Evolutionary conservation across 2,888 invertebrate genomes (phyloP), one percentile per base, ranked within the genome.

Genomic region (Synergus laeviventris): DNA sequence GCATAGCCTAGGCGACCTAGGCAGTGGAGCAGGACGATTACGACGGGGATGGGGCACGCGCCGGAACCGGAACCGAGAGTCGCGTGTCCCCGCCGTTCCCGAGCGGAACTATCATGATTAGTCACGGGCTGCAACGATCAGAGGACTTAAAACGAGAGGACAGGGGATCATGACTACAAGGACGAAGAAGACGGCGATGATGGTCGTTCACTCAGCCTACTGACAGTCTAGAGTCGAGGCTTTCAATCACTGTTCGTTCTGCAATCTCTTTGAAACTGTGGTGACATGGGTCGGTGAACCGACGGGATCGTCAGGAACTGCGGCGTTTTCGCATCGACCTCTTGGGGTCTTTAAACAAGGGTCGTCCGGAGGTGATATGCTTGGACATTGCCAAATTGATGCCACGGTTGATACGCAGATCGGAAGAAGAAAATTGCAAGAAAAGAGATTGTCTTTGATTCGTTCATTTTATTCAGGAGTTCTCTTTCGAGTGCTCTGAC

Each of bases 51-150:
- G 81, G 36, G 77, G 79, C 83, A 84, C 82, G 83, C 84, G 83
- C 90, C 90, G 90, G 90, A 90, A 90, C 87, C 90, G 90, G 90
- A 90, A 90, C 88, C 83, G 87, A 89, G 79, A 79, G 79, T 76
- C 89, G 89, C 89, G 90, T 90, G 90, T 88, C 90, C 87, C 87
- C 86, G 89, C 88, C 89, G 88, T 91, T 91, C 89, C 89, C 90
- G 86, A 85, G 87, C 91, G 91, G 91, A 91, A 91, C 91, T 90
- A 91, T 90, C 90, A 88, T 90, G 90, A 91, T 91, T 91, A 91
- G 91, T 91, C 91, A 91, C 88, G 90, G 89, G 84, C 84, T 85
- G 87, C 86, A 87, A 87, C 70, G 49, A 56, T 54, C 73, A 66
- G 60, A 79, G 78, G 77, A 78, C 79, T 80, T 82, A 76, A 80